These are phyloP conservation scores for Coendou prehensilis DNA, from an alignment of 2,797 vertebrate genomes.

Conservation along the genomic window DNA sequence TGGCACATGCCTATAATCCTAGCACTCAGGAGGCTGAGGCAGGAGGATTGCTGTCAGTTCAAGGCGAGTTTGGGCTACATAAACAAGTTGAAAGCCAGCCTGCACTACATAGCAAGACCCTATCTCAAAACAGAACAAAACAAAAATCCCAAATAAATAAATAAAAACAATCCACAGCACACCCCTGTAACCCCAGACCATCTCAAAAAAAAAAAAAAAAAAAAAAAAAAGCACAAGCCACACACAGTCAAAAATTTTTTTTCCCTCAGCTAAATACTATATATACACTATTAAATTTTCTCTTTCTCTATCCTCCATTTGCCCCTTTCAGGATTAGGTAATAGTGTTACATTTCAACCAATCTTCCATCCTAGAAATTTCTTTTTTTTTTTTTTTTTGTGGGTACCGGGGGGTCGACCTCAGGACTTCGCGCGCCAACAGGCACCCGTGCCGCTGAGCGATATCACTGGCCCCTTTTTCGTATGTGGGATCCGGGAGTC, in stretches of 20 bases:
- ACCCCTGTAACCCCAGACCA: not conserved
- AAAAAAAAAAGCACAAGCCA: not conserved
- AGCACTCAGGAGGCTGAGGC: too few species aligned
- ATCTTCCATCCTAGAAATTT: conserved; percentile 26
- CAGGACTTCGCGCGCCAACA: too few species aligned
- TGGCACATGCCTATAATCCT: not conserved
- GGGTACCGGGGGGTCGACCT: too few species aligned
- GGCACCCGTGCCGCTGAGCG: too few species aligned
- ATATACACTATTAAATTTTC: conserved; percentile 14
- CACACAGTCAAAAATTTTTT: not conserved
- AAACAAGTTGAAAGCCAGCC: too few species aligned
- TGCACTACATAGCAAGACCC: too few species aligned
- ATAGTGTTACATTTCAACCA: conserved; percentile 42
- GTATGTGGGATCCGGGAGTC: too few species aligned
- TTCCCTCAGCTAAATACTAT: not conserved
- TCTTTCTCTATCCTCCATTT: not conserved
- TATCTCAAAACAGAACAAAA: too few species aligned
- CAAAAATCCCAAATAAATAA: too few species aligned
- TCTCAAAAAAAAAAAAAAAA: not conserved
- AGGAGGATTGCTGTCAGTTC: too few species aligned
- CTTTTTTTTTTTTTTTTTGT: not conserved
- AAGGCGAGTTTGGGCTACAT: too few species aligned
- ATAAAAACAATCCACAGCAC: not conserved
- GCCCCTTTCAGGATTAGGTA: conserved; percentile 43
- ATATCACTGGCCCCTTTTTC: too few species aligned